Evolutionary conservation across 2,797 vertebrate genomes (phyloP), one percentile per base, ranked within the genome.

Genomic region (Danio choprae): DNA sequence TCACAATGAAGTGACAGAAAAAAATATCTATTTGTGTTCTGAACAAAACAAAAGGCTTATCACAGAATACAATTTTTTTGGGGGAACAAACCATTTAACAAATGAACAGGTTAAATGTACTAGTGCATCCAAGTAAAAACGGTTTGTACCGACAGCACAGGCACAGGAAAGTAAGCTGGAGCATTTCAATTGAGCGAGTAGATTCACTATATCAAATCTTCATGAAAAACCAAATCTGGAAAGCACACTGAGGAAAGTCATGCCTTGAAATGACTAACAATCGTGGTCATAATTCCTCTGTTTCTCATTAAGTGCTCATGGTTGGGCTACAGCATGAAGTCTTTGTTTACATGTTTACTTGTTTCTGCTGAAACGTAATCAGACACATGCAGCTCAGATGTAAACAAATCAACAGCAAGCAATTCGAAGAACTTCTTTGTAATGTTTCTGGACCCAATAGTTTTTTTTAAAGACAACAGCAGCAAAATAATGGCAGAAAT

Each of bases 401-500:
- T 20, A 65, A 83, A 51, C 36, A 56, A 56, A 63, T 15, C 48
- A 58, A 18, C 55, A 70, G 36, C 36, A 44, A 65, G 40, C 50
- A 8, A 56, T 65, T 60, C 12, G 50, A 70, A 38, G 7, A 60
- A 60, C 36, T 15, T 15, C n/a, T 60, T 58, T 58, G 15, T 12
- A 48, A 58, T 4, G 2, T 29, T 50, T 53, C 13, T 79, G 46
- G 36, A 51, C 59, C 22, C 4, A 5, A 51, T 44, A 5, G 3
- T 7, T 51, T 60, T 12, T 56, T 59, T 63, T 70, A 44, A 55
- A 63, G 68, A 73, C 78, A 80, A 63, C 60, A 73, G 22, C 15
- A 59, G 62, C 48, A 77, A 73, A 77, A 70, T 63, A 64, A 58
- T 58, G 58, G 38, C 38, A 56, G 51, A 74, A 51, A 77, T 46